Percentiles rank a stretch among this genome's conserved stretches.
phyloP scores from a whole-genome alignment of 2,888 invertebrate genomes.

The Callosobruchus maculatus region DNA sequence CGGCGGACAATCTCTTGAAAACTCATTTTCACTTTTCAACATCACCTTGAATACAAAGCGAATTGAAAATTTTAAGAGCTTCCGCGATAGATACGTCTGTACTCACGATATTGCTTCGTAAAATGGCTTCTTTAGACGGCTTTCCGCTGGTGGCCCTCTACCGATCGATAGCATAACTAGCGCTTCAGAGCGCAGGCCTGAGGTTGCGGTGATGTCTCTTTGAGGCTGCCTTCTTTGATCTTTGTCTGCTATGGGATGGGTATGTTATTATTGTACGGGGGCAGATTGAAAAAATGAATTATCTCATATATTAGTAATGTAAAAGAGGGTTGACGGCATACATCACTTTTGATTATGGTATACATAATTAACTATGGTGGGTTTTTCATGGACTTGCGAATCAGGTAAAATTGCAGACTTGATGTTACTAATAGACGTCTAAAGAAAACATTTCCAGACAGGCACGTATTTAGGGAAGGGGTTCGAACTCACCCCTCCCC shows the following conservation, averaged over 20 bases:
- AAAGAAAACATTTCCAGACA: no score
- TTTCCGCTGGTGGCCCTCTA: constrained; percentile 21
- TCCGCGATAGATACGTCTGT: not conserved
- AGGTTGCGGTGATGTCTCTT: not conserved
- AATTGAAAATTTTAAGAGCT: no score
- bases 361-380: not conserved
- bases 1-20: not conserved
- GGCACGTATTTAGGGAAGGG: no score
- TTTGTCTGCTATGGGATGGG: no score
- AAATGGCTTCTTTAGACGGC: not conserved
- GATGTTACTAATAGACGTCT: not conserved
- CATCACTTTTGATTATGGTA: not conserved
- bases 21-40: not conserved
- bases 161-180: constrained; percentile 26
- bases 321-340: not conserved
- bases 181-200: constrained; percentile 6
- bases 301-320: not conserved
- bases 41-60: not conserved
- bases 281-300: not conserved
- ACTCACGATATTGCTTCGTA: no score
- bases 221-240: not conserved
- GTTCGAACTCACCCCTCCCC: no score
- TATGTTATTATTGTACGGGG: not conserved
- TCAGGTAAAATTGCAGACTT: not conserved
- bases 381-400: not conserved